Percentiles rank a stretch among this genome's conserved stretches.
Conservation (phyloP, 1,140 invertebrate species). For the Akabosia matsudoensis region DNA sequence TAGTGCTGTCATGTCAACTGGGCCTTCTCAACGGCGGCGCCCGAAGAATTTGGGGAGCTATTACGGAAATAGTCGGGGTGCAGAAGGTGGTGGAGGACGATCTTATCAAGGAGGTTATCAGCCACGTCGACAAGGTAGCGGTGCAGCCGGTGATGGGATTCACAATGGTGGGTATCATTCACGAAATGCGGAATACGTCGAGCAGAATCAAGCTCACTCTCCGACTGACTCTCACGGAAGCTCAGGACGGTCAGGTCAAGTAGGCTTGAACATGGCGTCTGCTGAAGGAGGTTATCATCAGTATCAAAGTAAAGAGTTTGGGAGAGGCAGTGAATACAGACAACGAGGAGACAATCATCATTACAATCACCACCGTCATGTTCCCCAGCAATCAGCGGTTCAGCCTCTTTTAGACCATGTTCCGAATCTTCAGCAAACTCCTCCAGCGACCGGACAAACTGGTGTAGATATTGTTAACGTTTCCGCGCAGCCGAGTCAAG, state of each 20-base stretch:
- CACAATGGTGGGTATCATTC: not conserved
- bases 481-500: not conserved
- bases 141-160: not conserved
- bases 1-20: too few species aligned
- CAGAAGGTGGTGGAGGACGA: not conserved
- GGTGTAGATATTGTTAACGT: not conserved
- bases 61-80: not conserved
- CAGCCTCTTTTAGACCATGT: too few species aligned
- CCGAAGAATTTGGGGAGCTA: not conserved
- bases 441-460: not conserved
- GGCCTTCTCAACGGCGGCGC: not conserved
- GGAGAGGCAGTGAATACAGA: too few species aligned
- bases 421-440: not conserved
- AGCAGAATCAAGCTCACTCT: not conserved
- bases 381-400: not conserved
- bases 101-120: not conserved
- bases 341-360: too few species aligned
- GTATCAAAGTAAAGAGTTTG: not conserved
- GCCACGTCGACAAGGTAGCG: not conserved
- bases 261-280: too few species aligned
- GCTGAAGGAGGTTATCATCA: not conserved
- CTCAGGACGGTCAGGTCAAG: not conserved
- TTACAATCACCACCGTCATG: not conserved
- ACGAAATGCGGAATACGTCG: not conserved
- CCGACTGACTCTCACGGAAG: not conserved